Base-by-base conservation (phyloP, 2,113 vertebrate species). In the Capreolus pygargus region DNA sequence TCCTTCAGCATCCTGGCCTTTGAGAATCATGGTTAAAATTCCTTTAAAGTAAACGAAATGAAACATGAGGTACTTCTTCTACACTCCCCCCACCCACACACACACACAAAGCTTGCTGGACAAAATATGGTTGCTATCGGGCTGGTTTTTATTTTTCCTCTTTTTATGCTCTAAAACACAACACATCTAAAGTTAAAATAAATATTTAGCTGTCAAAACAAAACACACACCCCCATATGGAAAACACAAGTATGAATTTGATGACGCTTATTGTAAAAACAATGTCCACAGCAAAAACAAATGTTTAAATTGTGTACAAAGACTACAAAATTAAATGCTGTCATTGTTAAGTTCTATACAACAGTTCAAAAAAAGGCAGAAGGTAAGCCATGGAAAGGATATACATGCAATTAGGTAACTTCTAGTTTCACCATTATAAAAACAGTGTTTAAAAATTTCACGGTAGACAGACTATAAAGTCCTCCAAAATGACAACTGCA, bases 1-100 rank as follows among this genome's bases (percentile, higher is more conserved):
- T 8, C 47, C 47, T 3, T 64, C 78, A 57, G 96, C 94, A 89
- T 92, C 30, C 76, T 96, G 74, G 93, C 43, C 91, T 98, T 97
- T 95, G 96, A 98, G 92, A 98, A 97, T 95, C 97, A 96, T 98
- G 98, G 97, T 98, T 97, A 97, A 98, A 98, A 98, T 97, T 98
- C 97, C 91, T 96, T 97, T 93, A 96, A 96, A 96, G 93, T 98
- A 98, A 98, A 98, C 96, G 95, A 98, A 98, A 97, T 97, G 97
- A 98, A 99, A 98, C 92, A 97, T 2, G 82, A 98, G 86, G 94
- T 97, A 45, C 36, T 76, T 92, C 96, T 98, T 98, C 96, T 98
- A 97, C 47, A 50, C 47, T 2, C 2, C 47, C 2, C 47, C 97
- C 89, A 39, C 96, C 87, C 55, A 36, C 12, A 28, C 21, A 55